A percentile compares a stretch with the other conserved stretches of the same genome.
Evolutionary conservation across 1,140 invertebrate species (phyloP).

Genomic region (Trichonephila inaurata): DNA sequence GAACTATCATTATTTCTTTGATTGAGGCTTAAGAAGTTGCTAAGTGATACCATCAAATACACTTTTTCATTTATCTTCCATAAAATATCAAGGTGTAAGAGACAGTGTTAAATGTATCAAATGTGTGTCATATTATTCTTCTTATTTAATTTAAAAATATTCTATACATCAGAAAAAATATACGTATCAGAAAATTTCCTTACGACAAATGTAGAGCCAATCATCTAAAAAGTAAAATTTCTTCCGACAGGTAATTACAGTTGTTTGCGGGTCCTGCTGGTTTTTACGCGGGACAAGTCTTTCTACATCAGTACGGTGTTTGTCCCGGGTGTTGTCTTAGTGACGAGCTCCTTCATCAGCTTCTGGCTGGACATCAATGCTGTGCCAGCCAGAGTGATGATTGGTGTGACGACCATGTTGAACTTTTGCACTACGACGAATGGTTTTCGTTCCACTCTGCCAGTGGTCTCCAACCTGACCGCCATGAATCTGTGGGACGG

Average conservation of each 20-base stretch:
- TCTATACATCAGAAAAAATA: too few relatives aligned
- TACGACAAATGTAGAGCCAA: too few relatives aligned
- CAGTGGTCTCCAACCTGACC: slow-evolving; percentile 94
- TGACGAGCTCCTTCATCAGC: slow-evolving; percentile 95
- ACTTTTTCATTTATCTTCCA: too few relatives aligned
- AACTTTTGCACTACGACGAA: slow-evolving; percentile 95
- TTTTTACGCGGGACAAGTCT: slow-evolving; percentile 94
- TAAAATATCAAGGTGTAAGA: too few relatives aligned
- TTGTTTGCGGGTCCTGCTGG: slow-evolving; percentile 93
- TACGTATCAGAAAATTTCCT: neutral
- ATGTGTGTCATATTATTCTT: too few relatives aligned
- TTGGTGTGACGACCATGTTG: slow-evolving; percentile 95
- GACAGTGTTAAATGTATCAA: too few relatives aligned
- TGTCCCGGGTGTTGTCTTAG: slow-evolving; percentile 96
- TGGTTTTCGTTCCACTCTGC: slow-evolving; percentile 85
- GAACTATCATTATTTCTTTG: too few relatives aligned
- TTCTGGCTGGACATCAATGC: slow-evolving; percentile 98
- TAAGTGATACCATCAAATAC: too few relatives aligned
- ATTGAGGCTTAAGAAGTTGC: too few relatives aligned
- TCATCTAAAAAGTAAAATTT: neutral
- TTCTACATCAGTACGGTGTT: slow-evolving; percentile 98
- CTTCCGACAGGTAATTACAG: slow-evolving; percentile 91
- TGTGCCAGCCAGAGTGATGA: slow-evolving; percentile 90
- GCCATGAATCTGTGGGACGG: slow-evolving; percentile 99
- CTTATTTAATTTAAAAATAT: too few relatives aligned